phyloP scores from a whole-genome alignment of 37 sponge, comb jelly and placozoan species.

The Cliona cf. orientalis region DNA sequence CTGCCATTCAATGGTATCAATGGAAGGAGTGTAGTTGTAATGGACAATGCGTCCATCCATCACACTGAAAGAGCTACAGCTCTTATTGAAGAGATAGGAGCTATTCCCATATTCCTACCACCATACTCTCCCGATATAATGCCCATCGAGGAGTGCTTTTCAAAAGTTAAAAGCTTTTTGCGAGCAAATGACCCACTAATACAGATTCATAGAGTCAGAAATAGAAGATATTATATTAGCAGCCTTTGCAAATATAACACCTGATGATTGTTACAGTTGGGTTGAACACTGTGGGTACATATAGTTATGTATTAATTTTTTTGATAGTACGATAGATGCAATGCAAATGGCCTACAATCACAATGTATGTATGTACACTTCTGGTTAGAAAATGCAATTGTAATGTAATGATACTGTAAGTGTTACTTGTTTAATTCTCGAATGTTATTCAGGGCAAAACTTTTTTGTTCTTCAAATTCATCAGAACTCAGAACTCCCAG shows the following conservation, averaged over 20 bases:
- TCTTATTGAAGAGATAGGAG: neutral
- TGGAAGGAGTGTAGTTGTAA: neutral
- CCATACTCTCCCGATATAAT: too few relatives aligned
- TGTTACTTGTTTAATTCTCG: neutral
- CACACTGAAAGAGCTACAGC: neutral
- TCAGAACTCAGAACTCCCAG: neutral
- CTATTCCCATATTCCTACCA: neutral
- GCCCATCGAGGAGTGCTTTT: too few relatives aligned
- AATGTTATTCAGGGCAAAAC: too few relatives aligned
- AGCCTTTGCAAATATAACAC: slow-evolving; percentile 5
- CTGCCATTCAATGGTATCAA: neutral
- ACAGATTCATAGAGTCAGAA: neutral
- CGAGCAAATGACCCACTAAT: neutral
- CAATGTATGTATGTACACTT: too few relatives aligned
- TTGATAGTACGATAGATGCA: neutral
- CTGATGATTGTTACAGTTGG: slow-evolving; percentile 12
- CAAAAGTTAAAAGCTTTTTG: slow-evolving; percentile 3
- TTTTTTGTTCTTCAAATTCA: slow-evolving; percentile 5
- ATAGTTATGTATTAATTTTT: neutral
- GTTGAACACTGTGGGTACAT: slow-evolving; percentile 7
- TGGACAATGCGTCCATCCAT: neutral
- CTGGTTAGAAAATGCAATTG: too few relatives aligned
- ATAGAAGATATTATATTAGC: slow-evolving; percentile 2
- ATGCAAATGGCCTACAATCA: neutral
- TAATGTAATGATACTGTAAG: neutral